Conservation (phyloP, 2,113 vertebrate species). For the Oxyruncus cristatus region DNA sequence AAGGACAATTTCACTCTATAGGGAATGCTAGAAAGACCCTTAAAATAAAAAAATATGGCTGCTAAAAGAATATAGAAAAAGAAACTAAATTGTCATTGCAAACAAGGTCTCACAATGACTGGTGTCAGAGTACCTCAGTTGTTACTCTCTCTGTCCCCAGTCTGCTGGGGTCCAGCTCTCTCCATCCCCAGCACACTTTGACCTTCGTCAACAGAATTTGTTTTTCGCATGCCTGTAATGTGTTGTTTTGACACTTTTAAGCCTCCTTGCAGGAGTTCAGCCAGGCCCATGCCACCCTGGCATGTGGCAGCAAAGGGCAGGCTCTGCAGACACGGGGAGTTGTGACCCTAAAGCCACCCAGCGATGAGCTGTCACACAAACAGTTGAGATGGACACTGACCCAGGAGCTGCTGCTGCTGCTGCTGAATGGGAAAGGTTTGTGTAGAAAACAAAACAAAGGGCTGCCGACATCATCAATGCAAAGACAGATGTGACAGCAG, state of each 20-base stretch:
- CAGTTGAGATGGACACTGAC: background rate
- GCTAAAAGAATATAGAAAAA: background rate
- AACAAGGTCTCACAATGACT: background rate
- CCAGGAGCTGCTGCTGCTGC: background rate
- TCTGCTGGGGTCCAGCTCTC: background rate
- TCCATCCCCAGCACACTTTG: background rate
- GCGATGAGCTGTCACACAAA: background rate
- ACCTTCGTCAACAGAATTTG: background rate
- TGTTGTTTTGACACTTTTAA: background rate
- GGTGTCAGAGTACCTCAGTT: background rate
- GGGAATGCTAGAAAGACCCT: background rate
- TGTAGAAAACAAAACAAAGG: background rate
- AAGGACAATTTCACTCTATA: background rate
- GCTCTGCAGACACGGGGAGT: background rate
- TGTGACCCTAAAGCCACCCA: background rate
- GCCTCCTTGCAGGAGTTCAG: background rate
- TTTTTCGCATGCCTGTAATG: rapidly evolving
- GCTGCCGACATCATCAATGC: background rate
- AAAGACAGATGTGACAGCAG: background rate
- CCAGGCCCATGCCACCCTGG: background rate
- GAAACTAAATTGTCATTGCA: background rate
- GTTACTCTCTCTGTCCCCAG: background rate
- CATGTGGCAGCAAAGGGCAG: rapidly evolving
- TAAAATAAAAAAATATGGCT: background rate
- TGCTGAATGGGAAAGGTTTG: background rate